Base-by-base conservation (phyloP, 2,888 invertebrate species). In the Malachius bipustulatus region DNA sequence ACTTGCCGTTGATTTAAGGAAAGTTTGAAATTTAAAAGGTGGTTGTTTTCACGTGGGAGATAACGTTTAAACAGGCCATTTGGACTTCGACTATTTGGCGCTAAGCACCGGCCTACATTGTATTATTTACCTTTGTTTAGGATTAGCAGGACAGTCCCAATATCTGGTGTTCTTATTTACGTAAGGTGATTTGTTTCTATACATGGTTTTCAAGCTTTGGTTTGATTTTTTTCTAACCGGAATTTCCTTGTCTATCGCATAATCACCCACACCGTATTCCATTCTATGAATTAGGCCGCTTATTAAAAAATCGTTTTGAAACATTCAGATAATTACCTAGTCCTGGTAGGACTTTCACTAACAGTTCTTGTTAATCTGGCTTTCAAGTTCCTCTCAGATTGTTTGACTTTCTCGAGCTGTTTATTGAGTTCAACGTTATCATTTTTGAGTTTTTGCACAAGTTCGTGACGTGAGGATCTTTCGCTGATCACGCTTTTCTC, bases 401-500 rank as follows among this genome's bases (percentile, higher is more conserved):
- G 43, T 44, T 47, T 53, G 3, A 51, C 33, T 34, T 46, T 46
- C 30, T 57, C 56, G 26, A 66, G 37, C 44, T 62, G 59, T 36
- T 49, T 47, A 1, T 45, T 38, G 10, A 66, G 43, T 34, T 48
- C 46, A 8, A 51, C 40, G 44, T 66, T 66, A 32, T 67, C 66
- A 9, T 53, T 51, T 30, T 59, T 54, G 8, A 67, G 44, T 41
- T 62, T 64, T 39, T 62, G 57, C 9, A 66, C 57, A 39, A 64
- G 50, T 27, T 56, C 50, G 30, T 59, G 58, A 48, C 65, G 66
- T n/a, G 59, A 57, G 12, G 50, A 50, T 14, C 66, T 51, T 42
- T 67, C 66, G 26, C 53, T 55, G 1, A 55, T 43, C 1, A 66
- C 61, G 19, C 56, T 62, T 40, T 53, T 60, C 44, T 67, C 67